Evolutionary conservation across 2,113 vertebrate genomes (phyloP).

Genomic region (Odontesthes bonariensis): DNA sequence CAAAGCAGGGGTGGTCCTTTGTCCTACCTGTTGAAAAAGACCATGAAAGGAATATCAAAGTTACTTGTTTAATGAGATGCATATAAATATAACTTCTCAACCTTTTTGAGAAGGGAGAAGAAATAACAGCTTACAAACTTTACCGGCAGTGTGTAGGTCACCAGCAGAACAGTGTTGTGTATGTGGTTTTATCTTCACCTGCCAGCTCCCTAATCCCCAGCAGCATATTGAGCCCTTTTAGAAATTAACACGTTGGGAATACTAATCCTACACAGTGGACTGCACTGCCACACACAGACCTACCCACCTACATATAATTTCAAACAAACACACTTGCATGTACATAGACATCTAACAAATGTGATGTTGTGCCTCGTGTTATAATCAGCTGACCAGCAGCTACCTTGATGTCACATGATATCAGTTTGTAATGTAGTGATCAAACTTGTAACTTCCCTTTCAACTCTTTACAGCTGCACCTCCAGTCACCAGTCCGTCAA

Average conservation of each 20-base stretch:
- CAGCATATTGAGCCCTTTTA: slow-evolving; percentile 30
- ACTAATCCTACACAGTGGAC: slow-evolving; percentile 18
- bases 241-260: slow-evolving; percentile 16
- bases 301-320: not conserved
- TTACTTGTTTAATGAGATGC: not conserved
- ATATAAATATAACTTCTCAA: not conserved
- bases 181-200: slow-evolving; percentile 29
- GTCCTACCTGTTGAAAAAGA: not conserved
- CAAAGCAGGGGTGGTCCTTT: not conserved
- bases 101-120: not conserved
- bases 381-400: not conserved
- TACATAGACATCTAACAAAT: not conserved
- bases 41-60: not conserved
- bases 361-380: not conserved
- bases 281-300: not conserved
- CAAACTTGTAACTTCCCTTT: not conserved
- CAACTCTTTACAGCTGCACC: too few relatives aligned
- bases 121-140: not conserved
- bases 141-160: slow-evolving; percentile 10
- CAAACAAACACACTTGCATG: not conserved
- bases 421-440: not conserved
- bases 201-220: slow-evolving; percentile 36
- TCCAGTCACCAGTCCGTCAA: too few relatives aligned
- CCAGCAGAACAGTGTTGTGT: slow-evolving; percentile 13
- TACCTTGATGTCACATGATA: not conserved